Conservation (phyloP, 2,888 invertebrate species). For the Corbicula japonica region DNA sequence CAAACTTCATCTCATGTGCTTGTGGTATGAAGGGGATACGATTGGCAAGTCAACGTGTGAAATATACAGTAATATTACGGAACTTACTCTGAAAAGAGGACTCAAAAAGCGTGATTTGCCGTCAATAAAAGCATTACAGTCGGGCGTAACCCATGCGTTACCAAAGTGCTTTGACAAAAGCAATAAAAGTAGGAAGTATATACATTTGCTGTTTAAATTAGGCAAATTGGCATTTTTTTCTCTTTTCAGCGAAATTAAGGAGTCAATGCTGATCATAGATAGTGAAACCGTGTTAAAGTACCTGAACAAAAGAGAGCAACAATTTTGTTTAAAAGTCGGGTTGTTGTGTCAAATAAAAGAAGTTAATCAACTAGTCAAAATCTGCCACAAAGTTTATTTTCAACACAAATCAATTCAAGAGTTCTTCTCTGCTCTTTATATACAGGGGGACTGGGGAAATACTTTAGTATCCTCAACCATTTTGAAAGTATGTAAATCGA, state of each 20-base stretch:
- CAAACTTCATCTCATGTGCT: background rate
- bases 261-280: background rate
- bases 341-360: conserved; percentile 4
- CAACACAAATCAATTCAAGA: conserved; percentile 12
- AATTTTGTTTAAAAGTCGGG: conserved; percentile 2
- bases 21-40: conserved; percentile 8
- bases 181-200: no score
- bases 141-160: no score
- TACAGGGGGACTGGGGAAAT: background rate
- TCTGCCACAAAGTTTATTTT: background rate
- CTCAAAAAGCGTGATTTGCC: no score
- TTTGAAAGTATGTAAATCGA: background rate
- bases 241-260: background rate
- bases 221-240: background rate
- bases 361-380: background rate
- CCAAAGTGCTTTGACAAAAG: no score
- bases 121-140: no score
- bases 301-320: background rate
- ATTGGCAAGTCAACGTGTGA: conserved; percentile 8
- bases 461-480: background rate
- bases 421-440: conserved; percentile 16
- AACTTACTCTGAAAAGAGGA: background rate
- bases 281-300: background rate
- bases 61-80: conserved; percentile 1
- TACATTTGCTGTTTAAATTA: background rate